A percentile compares a stretch with the other conserved stretches of the same genome.
These are phyloP conservation scores for Mythimna impura DNA, from an alignment of 2,888 invertebrate species.

Conservation along the genomic window DNA sequence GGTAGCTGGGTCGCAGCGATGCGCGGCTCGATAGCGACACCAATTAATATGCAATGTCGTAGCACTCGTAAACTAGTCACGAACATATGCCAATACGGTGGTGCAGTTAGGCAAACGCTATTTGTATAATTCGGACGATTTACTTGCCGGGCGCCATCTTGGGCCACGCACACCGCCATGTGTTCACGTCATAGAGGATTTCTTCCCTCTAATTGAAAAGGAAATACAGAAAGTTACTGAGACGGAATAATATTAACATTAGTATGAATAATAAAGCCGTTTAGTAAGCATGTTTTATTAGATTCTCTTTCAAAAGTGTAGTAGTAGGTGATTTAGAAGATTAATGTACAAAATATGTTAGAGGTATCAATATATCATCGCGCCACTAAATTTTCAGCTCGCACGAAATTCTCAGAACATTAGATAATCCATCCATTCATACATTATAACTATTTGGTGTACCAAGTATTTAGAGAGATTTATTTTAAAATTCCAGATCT, in stretches of 20 bases:
- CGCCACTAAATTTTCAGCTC: slow-evolving; percentile 48
- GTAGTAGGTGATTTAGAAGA: slow-evolving; percentile 58
- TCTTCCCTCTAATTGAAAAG: slow-evolving; percentile 57
- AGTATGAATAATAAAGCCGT: slow-evolving; percentile 58
- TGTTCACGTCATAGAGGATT: slow-evolving; percentile 57
- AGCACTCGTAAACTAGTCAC: slow-evolving; percentile 89
- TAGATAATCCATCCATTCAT: slow-evolving; percentile 53
- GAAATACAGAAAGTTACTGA: slow-evolving; percentile 48
- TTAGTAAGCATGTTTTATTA: slow-evolving; percentile 45
- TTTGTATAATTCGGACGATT: slow-evolving; percentile 87
- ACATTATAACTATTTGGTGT: slow-evolving; percentile 55
- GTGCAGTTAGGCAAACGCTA: slow-evolving; percentile 86
- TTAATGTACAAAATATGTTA: slow-evolving; percentile 62
- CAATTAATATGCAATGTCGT: slow-evolving; percentile 90
- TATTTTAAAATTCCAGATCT: slow-evolving; percentile 28
- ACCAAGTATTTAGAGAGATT: slow-evolving; percentile 46
- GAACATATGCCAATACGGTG: slow-evolving; percentile 89
- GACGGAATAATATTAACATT: slow-evolving; percentile 60
- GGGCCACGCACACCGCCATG: slow-evolving; percentile 44
- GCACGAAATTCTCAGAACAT: slow-evolving; percentile 52
- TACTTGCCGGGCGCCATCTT: slow-evolving; percentile 73
- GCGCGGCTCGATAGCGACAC: slow-evolving; percentile 86
- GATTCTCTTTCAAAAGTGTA: slow-evolving; percentile 51
- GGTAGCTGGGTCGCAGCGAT: slow-evolving; percentile 85
- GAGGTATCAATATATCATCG: slow-evolving; percentile 58